These are phyloP conservation scores for Hycleus cichorii DNA, from an alignment of 1,140 invertebrate genomes.

Conservation along the genomic window DNA sequence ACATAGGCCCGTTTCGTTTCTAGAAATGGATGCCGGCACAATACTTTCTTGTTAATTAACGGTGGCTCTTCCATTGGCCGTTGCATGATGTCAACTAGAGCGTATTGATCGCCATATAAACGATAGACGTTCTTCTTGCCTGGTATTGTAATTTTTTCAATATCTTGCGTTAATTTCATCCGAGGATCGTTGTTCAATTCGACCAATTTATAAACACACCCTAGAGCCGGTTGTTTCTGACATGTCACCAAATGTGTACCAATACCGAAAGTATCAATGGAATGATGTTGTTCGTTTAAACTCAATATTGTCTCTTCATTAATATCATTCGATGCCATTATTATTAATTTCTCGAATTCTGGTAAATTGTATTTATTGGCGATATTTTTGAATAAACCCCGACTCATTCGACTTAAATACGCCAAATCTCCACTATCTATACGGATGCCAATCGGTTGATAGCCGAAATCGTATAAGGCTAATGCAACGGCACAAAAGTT, in stretches of 20 bases:
- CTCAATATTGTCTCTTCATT: constrained; percentile 98
- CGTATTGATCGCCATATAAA: constrained; percentile 84
- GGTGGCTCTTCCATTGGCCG: constrained; percentile 72
- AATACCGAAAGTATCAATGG: constrained; percentile 94
- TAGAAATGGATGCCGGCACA: constrained; percentile 95
- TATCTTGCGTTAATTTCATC: constrained; percentile 97
- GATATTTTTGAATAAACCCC: constrained; percentile 74
- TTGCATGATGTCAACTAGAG: constrained; percentile 85
- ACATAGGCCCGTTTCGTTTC: constrained; percentile 93
- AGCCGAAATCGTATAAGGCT: constrained; percentile 86
- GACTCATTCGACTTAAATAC: constrained; percentile 82
- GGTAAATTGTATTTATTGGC: constrained; percentile 67
- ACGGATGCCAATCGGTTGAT: constrained; percentile 81
- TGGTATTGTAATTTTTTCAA: constrained; percentile 96
- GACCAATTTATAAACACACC: constrained; percentile 97
- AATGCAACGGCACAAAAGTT: constrained; percentile 96
- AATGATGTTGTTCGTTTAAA: constrained; percentile 93
- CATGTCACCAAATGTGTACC: constrained; percentile 73
- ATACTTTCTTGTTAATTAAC: constrained; percentile 66
- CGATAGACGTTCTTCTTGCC: constrained; percentile 75
- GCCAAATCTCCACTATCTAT: constrained; percentile 97
- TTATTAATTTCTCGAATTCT: constrained; percentile 82
- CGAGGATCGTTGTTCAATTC: constrained; percentile 86
- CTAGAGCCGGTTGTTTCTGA: constrained; percentile 89
- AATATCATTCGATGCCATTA: constrained; percentile 98